Evolutionary conservation across 2,113 vertebrate species (phyloP), one percentile per base, ranked within the genome.

Genomic region (Syrmaticus mikado): DNA sequence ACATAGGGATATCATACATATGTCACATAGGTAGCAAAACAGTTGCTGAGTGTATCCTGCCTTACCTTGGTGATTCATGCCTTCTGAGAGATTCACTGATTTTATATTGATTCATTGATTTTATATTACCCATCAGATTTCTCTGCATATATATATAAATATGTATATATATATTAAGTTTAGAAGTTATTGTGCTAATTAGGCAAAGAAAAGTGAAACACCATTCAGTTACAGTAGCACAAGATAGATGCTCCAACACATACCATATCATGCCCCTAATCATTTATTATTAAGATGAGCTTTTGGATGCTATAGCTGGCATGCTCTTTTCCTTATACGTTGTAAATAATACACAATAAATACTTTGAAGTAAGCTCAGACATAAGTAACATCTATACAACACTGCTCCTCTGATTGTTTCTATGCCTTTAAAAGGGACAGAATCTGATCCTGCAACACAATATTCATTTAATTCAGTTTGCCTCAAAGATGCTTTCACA

Each of bases 1-100:
- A 92, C 81, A 91, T 13, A 11, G 22, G 21, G 48, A 24, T 50
- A 24, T 50, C 48, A 50, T 24, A 50, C 11, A 50, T 50, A 24
- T 22, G 24, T 50, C 21, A 24, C 48, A 79, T 8, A 21, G 74
- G 21, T 85, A 93, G 87, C 91, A 87, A 93, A 92, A 94, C 1
- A 82, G 58, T 16, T 43, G 8, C 87, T 65, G 85, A 87, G n/a
- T 79, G 57, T 74, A 62, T 58, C 81, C 76, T 62, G 65, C 70
- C 79, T 92, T 86, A 81, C 62, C 41, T 88, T 73, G 58, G 43
- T 78, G 90, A 86, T 75, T 38, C 65, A 11, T 20, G 10, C 16
- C 52, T n/a, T 76, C 28, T 10, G 64, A 87, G 46, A 89, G 28
- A 83, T 16, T 24, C 46, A 5, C 41, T 48, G 48, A 48, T 48